Base-by-base conservation (phyloP, 2,888 invertebrate species). In the Pachydiplax longipennis region DNA sequence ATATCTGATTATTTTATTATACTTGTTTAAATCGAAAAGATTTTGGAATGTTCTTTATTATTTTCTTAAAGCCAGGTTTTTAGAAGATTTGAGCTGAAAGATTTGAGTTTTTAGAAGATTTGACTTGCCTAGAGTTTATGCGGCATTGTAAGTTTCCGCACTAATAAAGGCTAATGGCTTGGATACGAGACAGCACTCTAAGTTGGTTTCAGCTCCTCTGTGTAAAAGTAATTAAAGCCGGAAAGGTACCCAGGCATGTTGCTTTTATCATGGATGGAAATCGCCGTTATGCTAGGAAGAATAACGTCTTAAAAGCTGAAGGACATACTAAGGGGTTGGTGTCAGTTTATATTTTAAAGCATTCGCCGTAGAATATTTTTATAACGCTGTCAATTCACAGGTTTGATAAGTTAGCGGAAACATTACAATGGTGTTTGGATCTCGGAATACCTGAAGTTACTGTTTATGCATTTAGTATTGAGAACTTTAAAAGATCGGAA, bases 241-340 rank as follows among this genome's bases (percentile, higher is more conserved):
- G 99, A 4, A 95, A 96, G 53, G 95, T 99, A 91, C 99, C 99
- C 0, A 95, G 96, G 91, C 99, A 99, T 94, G 95, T 99, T 92
- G 99, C 99, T 0, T 97, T 99, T 93, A 99, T 99, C 91, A 99
- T 99, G 99, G 99, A 99, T 94, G 99, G 99, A 10, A 99, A 99
- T 94, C 95, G 99, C 91, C 95, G 99, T 90, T 99, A 96, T 94
- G 99, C 99, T 0, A 96, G 95, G 92, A 98, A 97, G 93, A 95
- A 96, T 81, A 96, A 97, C 81, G 95, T 98, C 0, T 95, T 96
- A 90, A 97, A 96, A 92, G 95, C 96, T 90, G 96, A 97, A 92
- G 99, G 99, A 0, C 99, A 99, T 94, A 94, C 95, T 12, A 96
- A 95, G 94, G 98, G 94, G 93, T 93, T 91, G 92, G 93, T 81